Conservation (phyloP, 2,888 invertebrate species). For the Steinernema carpocapsae region DNA sequence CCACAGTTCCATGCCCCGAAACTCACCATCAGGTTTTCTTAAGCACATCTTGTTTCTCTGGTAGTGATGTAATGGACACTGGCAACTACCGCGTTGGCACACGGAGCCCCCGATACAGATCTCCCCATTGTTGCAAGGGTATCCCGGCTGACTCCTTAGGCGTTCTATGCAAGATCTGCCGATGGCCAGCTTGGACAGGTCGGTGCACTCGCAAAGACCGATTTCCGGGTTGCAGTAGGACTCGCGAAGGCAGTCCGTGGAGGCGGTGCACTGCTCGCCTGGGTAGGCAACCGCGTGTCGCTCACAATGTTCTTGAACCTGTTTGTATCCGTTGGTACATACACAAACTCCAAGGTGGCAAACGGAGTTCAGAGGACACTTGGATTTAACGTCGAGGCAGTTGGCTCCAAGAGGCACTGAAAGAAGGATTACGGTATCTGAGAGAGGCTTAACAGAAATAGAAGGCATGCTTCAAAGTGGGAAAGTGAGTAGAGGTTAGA, state of each 20-base stretch:
- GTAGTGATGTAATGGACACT: constrained; percentile 51
- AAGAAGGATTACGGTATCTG: not conserved
- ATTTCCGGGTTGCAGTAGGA: constrained; percentile 52
- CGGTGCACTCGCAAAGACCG: constrained; percentile 55
- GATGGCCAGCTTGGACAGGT: constrained; percentile 53
- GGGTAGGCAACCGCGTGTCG: constrained; percentile 48
- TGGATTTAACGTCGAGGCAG: constrained; percentile 4
- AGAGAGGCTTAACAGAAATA: not conserved
- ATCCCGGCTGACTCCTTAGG: constrained; percentile 63
- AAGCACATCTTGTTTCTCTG: constrained; percentile 54
- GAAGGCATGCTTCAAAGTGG: not conserved
- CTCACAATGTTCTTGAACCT: not conserved
- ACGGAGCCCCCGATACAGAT: constrained; percentile 46
- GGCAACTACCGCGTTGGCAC: constrained; percentile 55
- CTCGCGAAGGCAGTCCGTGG: constrained; percentile 55
- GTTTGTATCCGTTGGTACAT: not conserved
- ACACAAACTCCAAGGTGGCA: constrained; percentile 16
- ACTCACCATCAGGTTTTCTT: constrained; percentile 44
- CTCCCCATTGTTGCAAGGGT: constrained; percentile 59
- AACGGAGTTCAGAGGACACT: constrained; percentile 7
- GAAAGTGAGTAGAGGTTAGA: not conserved
- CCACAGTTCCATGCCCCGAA: not conserved
- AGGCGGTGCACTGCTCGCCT: constrained; percentile 56
- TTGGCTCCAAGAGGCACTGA: constrained; percentile 20
- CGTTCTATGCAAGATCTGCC: constrained; percentile 53